A percentile compares a stretch with the other conserved stretches of the same genome.
Conservation (phyloP, 2,888 invertebrate species). For the Apotomis turbidana region DNA sequence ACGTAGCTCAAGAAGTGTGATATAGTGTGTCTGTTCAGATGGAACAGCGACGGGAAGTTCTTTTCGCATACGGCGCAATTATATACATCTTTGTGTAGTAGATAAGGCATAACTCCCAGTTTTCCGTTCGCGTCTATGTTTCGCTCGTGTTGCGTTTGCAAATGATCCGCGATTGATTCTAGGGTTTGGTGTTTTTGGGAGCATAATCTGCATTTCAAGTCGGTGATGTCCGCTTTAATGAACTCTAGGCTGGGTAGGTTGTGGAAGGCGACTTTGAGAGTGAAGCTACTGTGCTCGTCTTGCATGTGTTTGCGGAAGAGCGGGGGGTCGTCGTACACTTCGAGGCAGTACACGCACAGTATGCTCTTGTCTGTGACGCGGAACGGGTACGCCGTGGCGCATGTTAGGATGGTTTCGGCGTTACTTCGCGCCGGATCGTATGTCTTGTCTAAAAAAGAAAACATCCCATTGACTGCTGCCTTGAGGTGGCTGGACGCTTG, state of each 20-base stretch:
- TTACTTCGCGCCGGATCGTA: conserved; percentile 72
- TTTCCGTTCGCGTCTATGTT: conserved; percentile 58
- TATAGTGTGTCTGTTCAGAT: conserved; percentile 72
- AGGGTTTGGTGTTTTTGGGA: conserved; percentile 51
- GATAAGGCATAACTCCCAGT: conserved; percentile 73
- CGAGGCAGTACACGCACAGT: conserved; percentile 76
- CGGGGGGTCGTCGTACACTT: conserved; percentile 68
- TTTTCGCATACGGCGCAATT: conserved; percentile 71
- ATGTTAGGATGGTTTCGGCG: conserved; percentile 69
- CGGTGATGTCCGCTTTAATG: conserved; percentile 70
- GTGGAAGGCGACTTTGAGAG: conserved; percentile 67
- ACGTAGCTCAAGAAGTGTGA: conserved; percentile 73
- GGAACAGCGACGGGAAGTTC: conserved; percentile 66
- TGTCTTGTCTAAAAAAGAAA: conserved; percentile 76
- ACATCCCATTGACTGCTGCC: conserved; percentile 49
- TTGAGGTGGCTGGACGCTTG: conserved; percentile 34
- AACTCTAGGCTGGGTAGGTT: conserved; percentile 72
- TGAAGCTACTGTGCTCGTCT: conserved; percentile 66
- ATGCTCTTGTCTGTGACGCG: conserved; percentile 74
- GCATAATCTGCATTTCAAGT: conserved; percentile 67
- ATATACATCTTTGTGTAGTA: conserved; percentile 61
- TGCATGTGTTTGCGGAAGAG: conserved; percentile 68
- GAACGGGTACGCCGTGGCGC: conserved; percentile 77
- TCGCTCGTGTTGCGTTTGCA: conserved; percentile 56
- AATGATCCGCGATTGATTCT: conserved; percentile 61